phyloP scores from a whole-genome alignment of 2,113 vertebrate genomes.

The Hypomesus transpacificus region DNA sequence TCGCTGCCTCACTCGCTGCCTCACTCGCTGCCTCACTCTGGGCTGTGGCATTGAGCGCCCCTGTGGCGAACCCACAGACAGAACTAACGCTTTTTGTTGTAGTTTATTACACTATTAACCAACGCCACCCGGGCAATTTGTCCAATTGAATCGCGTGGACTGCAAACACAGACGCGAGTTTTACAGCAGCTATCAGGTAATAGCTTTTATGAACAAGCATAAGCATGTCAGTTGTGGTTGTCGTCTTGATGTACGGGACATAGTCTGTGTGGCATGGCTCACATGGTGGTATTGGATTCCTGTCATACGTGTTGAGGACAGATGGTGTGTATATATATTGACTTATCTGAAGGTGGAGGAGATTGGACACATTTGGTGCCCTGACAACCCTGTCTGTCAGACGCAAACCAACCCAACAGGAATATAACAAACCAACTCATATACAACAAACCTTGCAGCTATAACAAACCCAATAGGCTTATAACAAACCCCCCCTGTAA shows the following conservation, averaged over 20 bases:
- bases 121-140: not conserved
- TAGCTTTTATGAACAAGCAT: not conserved
- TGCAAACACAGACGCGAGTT: too few species aligned
- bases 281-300: constrained; percentile 19
- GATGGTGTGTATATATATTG: constrained; percentile 22
- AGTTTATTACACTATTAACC: not conserved
- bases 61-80: not conserved
- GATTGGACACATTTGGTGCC: not conserved
- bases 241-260: not conserved
- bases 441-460: too few species aligned
- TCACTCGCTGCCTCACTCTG: not conserved
- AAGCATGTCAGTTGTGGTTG: not conserved
- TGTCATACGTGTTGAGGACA: constrained; percentile 23
- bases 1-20: not conserved
- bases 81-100: not conserved
- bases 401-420: too few species aligned
- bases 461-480: too few species aligned
- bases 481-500: too few species aligned
- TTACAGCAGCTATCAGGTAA: too few species aligned
- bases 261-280: not conserved
- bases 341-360: constrained; percentile 23
- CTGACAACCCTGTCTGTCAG: not conserved
- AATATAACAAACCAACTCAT: too few species aligned
- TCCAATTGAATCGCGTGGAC: not conserved
- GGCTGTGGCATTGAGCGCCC: not conserved